phyloP scores from a whole-genome alignment of 2,888 invertebrate genomes.

The Microctonus brassicae region DNA sequence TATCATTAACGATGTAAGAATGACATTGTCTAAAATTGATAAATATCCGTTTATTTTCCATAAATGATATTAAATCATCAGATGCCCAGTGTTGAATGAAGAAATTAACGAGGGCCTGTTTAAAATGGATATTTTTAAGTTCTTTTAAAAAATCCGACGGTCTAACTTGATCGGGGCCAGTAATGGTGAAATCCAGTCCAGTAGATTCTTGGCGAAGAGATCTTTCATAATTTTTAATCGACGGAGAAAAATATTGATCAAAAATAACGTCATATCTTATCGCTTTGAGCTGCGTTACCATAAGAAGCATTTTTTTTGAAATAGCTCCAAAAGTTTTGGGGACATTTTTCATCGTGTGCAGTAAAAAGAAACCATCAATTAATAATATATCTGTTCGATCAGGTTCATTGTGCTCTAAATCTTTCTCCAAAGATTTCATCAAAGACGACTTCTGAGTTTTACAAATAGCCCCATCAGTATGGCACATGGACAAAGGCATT shows the following conservation, averaged over 20 bases:
- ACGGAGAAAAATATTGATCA: constrained; percentile 39
- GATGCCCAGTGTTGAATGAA: constrained; percentile 52
- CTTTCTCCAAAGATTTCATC: no score
- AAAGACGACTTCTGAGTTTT: no score
- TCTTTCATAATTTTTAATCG: constrained; percentile 42
- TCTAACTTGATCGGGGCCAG: constrained; percentile 37
- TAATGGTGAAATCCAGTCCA: constrained; percentile 19
- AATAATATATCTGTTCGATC: no score
- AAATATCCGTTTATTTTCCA: constrained; percentile 50
- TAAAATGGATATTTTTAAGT: constrained; percentile 36
- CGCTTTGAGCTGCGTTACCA: not conserved
- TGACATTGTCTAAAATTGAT: constrained; percentile 45
- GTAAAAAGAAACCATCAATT: constrained; percentile 43
- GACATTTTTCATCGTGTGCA: no score
- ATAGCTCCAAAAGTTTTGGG: constrained; percentile 31
- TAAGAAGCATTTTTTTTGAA: constrained; percentile 26
- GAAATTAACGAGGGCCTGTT: constrained; percentile 52
- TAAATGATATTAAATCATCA: constrained; percentile 48
- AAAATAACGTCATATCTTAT: constrained; percentile 37
- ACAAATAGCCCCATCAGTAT: no score
- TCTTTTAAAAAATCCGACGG: constrained; percentile 38
- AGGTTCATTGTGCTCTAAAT: no score
- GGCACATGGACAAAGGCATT: no score
- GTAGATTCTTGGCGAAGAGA: not conserved
- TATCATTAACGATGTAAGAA: constrained; percentile 33